Conservation (phyloP, 2,888 invertebrate genomes). For the Strigamia transsilvanica region DNA sequence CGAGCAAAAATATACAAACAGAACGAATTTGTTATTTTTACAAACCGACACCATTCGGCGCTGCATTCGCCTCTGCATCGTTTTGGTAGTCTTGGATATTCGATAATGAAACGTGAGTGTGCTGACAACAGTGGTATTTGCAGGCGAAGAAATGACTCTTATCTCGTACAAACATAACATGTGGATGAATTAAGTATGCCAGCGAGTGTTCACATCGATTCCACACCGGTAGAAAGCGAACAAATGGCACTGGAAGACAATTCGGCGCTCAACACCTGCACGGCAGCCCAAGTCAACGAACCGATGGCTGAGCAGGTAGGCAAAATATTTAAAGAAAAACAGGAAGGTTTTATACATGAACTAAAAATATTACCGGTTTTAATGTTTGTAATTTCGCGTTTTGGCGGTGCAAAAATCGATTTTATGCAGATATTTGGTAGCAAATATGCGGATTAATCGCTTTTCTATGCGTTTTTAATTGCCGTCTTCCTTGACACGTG, state of each 20-base stretch:
- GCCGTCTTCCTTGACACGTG: background rate
- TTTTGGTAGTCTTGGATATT: background rate
- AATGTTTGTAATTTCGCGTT: too few species aligned
- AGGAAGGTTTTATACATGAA: background rate
- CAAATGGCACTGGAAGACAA: constrained; percentile 18
- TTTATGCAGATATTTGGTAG: background rate
- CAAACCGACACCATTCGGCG: background rate
- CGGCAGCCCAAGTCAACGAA: constrained; percentile 41
- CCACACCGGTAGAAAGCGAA: background rate
- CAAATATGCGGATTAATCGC: too few species aligned
- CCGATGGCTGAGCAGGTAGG: constrained; percentile 35
- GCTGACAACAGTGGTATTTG: background rate
- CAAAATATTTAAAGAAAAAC: background rate
- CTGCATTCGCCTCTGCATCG: background rate
- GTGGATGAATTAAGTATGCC: constrained; percentile 13
- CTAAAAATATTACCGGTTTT: background rate
- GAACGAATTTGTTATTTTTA: background rate
- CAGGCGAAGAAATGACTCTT: background rate
- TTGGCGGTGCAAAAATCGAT: too few species aligned
- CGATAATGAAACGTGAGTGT: background rate
- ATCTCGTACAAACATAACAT: background rate
- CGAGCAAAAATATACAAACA: background rate
- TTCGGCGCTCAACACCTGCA: constrained; percentile 30
- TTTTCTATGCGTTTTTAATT: background rate
- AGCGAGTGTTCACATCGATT: constrained; percentile 24